Evolutionary conservation across 1,140 invertebrate species (phyloP).

Genomic region (Drosophila repleta): DNA sequence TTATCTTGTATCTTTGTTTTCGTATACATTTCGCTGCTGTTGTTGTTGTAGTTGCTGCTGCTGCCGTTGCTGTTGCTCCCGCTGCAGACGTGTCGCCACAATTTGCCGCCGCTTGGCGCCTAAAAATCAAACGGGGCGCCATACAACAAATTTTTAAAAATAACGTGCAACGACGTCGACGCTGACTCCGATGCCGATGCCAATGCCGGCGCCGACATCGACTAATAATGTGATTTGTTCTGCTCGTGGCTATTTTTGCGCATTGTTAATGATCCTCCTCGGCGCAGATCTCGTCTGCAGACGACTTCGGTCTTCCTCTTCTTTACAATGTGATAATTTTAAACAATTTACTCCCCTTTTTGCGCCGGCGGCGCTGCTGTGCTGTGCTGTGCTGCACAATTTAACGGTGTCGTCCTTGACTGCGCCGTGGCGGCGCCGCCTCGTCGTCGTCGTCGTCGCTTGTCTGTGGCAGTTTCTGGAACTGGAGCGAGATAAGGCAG

Average conservation of each 20-base stretch:
- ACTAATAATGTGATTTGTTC: constrained; percentile 77
- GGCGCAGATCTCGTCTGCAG: constrained; percentile 1
- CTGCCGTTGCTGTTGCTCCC: constrained; percentile 60
- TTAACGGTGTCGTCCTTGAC: constrained; percentile 78
- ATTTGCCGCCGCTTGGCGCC: constrained; percentile 80
- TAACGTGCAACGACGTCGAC: constrained; percentile 65
- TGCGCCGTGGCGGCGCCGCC: constrained; percentile 26
- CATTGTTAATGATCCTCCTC: constrained; percentile 42
- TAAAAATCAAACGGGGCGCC: constrained; percentile 78
- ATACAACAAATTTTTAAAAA: constrained; percentile 60
- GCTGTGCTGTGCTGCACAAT: constrained; percentile 18
- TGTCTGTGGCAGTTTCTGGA: constrained; percentile 26
- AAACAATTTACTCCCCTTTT: constrained; percentile 71
- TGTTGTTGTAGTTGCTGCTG: constrained; percentile 35
- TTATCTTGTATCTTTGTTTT: constrained; percentile 71
- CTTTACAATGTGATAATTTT: constrained; percentile 79
- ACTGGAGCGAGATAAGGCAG: constrained; percentile 18
- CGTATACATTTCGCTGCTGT: constrained; percentile 3
- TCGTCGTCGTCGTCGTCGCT: constrained; percentile 3
- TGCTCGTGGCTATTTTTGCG: constrained; percentile 59
- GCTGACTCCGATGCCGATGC: neutral
- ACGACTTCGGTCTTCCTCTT: constrained; percentile 5
- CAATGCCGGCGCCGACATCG: constrained; percentile 14
- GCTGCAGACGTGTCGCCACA: constrained; percentile 83
- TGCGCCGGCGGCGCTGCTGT: constrained; percentile 44